phyloP scores from a whole-genome alignment of 2,797 vertebrate genomes.

The Propithecus perrieri region DNA sequence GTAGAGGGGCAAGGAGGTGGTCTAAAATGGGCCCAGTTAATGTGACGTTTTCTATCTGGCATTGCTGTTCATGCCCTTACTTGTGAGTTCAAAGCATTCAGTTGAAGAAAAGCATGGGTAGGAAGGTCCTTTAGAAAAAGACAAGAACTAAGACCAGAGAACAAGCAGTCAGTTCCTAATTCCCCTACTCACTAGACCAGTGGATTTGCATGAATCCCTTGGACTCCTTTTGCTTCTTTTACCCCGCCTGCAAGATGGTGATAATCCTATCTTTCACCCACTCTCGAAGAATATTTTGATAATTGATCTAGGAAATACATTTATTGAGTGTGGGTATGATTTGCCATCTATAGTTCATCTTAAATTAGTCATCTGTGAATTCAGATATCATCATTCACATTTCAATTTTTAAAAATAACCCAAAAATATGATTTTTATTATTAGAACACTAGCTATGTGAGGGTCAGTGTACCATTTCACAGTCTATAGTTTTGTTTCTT shows the following conservation, averaged over 20 bases:
- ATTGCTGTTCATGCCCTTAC: neutral
- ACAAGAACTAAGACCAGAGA: neutral
- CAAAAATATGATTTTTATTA: neutral
- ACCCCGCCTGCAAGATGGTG: neutral
- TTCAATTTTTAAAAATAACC: neutral
- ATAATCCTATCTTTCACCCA: neutral
- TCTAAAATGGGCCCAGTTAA: neutral
- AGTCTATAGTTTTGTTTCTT: neutral
- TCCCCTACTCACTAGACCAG: fast-evolving
- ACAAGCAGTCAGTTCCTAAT: neutral
- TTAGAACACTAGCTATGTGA: neutral
- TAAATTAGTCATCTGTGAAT: neutral
- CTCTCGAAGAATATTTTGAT: neutral
- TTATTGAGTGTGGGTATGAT: neutral
- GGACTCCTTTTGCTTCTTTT: neutral
- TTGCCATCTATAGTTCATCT: neutral
- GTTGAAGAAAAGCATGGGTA: neutral
- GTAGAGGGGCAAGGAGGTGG: neutral
- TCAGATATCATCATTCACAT: neutral
- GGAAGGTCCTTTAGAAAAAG: neutral
- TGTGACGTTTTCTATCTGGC: neutral
- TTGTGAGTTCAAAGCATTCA: neutral
- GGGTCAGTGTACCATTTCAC: neutral
- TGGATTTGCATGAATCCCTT: neutral
- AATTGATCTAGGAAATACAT: neutral